phyloP scores from a whole-genome alignment of 2,888 invertebrate genomes.

The Incurvaria masculella region DNA sequence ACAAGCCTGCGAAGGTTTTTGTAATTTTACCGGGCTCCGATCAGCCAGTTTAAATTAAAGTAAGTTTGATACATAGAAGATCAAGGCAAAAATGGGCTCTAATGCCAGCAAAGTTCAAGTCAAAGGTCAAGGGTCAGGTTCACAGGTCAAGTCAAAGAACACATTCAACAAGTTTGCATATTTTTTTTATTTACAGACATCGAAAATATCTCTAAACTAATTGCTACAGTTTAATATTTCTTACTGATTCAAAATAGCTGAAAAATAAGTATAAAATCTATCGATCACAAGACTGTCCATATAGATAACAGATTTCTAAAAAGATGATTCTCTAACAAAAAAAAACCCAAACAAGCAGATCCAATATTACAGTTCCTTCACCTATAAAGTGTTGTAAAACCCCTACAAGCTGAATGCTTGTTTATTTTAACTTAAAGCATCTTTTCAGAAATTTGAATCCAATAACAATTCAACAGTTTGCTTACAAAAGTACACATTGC shows the following conservation, averaged over 20 bases:
- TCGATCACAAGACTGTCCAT: conserved; percentile 13
- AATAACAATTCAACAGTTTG: neutral
- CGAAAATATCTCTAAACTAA: conserved; percentile 57
- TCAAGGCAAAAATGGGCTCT: conserved; percentile 39
- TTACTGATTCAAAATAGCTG: conserved; percentile 13
- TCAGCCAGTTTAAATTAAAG: neutral
- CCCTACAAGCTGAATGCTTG: neutral
- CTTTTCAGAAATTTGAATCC: neutral
- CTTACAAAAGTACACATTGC: neutral
- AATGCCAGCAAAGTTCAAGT: conserved; percentile 23
- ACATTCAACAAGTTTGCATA: conserved; percentile 53
- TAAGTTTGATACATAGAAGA: conserved; percentile 4
- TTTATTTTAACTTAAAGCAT: neutral
- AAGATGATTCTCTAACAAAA: neutral
- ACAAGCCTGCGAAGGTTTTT: no score
- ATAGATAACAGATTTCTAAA: neutral
- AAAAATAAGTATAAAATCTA: conserved; percentile 59
- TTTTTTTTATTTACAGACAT: conserved; percentile 59
- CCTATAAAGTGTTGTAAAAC: neutral
- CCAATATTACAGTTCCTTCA: no score
- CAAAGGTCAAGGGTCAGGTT: conserved; percentile 1
- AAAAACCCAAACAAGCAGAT: neutral
- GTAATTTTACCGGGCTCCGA: no score
- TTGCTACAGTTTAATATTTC: conserved; percentile 49
- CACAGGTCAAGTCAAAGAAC: conserved; percentile 14